Evolutionary conservation across 2,113 vertebrate species (phyloP).

Genomic region (Oryzias celebensis): DNA sequence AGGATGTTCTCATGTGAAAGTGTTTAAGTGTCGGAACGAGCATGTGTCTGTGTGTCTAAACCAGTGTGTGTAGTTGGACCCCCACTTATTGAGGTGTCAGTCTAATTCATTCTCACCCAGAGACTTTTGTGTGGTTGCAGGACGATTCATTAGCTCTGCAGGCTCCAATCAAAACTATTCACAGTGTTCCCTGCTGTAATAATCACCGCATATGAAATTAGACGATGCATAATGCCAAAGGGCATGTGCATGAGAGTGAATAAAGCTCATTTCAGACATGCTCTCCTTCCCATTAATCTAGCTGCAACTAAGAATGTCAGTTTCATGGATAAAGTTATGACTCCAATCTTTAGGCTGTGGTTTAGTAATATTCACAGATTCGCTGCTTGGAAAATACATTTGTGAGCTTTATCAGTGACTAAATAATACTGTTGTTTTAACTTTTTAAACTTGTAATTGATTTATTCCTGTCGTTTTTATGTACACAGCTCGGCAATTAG

Average conservation of each 20-base stretch:
- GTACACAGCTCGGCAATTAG: not conserved
- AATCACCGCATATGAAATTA: conserved; percentile 73
- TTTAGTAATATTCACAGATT: not conserved
- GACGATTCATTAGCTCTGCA: conserved; percentile 75
- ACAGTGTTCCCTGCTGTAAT: conserved; percentile 69
- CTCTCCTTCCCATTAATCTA: not conserved
- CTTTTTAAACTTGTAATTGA: not conserved
- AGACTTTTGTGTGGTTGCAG: conserved; percentile 68
- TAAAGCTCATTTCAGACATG: conserved; percentile 13
- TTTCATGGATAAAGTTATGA: not conserved
- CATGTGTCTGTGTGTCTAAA: not conserved
- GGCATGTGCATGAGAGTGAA: not conserved
- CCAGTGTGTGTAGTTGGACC: conserved; percentile 19
- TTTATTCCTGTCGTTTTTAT: not conserved
- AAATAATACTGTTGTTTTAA: too few relatives aligned
- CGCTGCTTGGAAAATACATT: too few relatives aligned
- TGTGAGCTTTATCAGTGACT: too few relatives aligned
- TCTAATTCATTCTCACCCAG: conserved; percentile 73
- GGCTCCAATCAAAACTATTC: conserved; percentile 73
- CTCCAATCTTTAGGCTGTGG: not conserved
- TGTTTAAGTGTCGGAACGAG: conserved; percentile 42
- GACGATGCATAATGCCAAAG: conserved; percentile 54
- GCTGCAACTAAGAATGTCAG: not conserved
- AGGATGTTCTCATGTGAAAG: conserved; percentile 15
- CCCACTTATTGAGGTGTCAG: conserved; percentile 73